Percentiles rank a stretch among this genome's conserved stretches.
Conservation (phyloP, 2,113 vertebrate species). For the Lathamus discolor region DNA sequence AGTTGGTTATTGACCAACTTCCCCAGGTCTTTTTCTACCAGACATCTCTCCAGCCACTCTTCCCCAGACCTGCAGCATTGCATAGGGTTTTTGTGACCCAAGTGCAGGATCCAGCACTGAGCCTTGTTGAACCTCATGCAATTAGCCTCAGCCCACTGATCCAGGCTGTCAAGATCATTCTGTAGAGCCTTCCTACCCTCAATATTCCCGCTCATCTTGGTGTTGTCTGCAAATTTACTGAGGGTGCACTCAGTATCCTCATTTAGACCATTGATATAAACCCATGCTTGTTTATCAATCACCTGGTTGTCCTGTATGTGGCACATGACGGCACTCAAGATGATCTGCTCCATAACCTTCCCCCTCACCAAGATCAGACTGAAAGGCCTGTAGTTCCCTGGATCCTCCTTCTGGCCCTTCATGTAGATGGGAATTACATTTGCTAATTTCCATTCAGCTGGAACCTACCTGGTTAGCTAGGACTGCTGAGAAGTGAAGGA, state of each 20-base stretch:
- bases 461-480: background rate
- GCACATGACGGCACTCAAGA: background rate
- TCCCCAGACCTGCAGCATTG: background rate
- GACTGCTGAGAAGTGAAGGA: background rate
- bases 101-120: background rate
- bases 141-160: accelerated
- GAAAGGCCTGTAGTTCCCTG: background rate
- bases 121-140: background rate
- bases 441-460: background rate
- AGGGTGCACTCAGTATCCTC: background rate
- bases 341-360: background rate
- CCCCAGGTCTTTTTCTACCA: background rate
- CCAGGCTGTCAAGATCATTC: background rate
- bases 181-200: background rate
- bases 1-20: background rate
- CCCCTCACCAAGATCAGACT: background rate
- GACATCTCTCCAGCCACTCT: background rate
- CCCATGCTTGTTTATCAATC: too few species aligned
- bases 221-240: background rate
- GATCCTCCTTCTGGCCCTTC: background rate
- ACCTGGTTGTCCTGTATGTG: accelerated
- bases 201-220: background rate
- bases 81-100: background rate
- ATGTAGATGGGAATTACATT: background rate
- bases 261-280: too few species aligned